Conservation (phyloP, 2,113 vertebrate species). For the Anoplopoma fimbria region DNA sequence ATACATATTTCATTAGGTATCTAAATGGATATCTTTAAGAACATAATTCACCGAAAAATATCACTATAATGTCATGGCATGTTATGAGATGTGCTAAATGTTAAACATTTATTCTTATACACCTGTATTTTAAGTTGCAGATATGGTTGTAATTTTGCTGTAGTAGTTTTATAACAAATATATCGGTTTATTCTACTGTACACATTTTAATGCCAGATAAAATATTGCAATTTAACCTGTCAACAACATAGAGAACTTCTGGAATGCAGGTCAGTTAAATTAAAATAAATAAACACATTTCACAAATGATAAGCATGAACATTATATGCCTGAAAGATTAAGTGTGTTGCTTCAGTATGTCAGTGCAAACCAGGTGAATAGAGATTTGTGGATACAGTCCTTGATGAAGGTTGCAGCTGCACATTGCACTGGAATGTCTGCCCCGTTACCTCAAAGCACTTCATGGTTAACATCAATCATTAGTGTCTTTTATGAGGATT, state of each 20-base stretch:
- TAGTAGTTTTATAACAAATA: not conserved
- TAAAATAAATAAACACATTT: not conserved
- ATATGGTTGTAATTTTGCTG: not conserved
- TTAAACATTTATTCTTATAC: not conserved
- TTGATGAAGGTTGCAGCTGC: conserved; percentile 56
- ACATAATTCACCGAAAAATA: not conserved
- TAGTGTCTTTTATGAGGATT: conserved; percentile 73
- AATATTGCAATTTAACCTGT: not conserved
- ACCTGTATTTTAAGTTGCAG: not conserved
- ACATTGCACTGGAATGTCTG: conserved; percentile 59
- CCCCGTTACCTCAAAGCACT: conserved; percentile 57
- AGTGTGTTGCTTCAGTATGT: not conserved
- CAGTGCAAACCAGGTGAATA: not conserved
- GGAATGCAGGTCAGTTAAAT: not conserved
- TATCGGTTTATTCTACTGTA: not conserved
- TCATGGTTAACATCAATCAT: conserved; percentile 72
- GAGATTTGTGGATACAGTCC: conserved; percentile 2
- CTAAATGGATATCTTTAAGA: not conserved
- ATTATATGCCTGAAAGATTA: not conserved
- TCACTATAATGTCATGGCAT: not conserved
- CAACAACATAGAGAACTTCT: not conserved
- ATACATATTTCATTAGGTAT: not conserved
- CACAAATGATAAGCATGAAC: not conserved
- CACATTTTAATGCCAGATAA: not conserved
- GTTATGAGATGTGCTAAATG: not conserved